Conservation (phyloP, 2,888 invertebrate genomes). For the Macaria liturata region DNA sequence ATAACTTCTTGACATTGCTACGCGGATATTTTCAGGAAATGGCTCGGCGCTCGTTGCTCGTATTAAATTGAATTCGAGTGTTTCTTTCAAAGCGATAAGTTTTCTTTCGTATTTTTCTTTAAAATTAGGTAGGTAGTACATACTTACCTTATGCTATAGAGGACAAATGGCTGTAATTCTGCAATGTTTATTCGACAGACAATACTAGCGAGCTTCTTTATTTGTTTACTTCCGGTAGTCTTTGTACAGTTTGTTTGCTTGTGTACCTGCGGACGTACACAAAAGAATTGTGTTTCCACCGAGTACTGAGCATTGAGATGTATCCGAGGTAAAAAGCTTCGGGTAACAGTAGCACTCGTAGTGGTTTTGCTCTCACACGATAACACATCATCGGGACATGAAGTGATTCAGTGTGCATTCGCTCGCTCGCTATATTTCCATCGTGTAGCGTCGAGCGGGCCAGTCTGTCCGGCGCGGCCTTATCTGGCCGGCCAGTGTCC, state of each 20-base stretch:
- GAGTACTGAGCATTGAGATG: slow-evolving; percentile 1
- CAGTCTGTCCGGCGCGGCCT: not conserved
- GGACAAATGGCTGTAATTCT: too few species aligned
- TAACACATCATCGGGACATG: not conserved
- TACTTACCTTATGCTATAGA: too few species aligned
- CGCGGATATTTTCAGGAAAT: slow-evolving; percentile 14
- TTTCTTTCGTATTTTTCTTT: too few species aligned
- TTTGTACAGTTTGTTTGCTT: slow-evolving; percentile 9
- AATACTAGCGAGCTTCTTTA: not conserved
- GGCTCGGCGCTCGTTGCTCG: slow-evolving; percentile 16
- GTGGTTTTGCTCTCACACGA: slow-evolving; percentile 1
- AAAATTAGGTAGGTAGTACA: too few species aligned
- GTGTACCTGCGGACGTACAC: slow-evolving; percentile 1
- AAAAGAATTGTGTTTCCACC: slow-evolving; percentile 5
- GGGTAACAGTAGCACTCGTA: not conserved
- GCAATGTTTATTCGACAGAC: too few species aligned
- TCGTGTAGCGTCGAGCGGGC: not conserved
- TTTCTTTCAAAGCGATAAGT: slow-evolving; percentile 1
- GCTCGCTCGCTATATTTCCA: not conserved
- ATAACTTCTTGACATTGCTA: slow-evolving; percentile 27
- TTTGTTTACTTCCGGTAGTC: slow-evolving; percentile 5
- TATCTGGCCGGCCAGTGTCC: slow-evolving; percentile 18
- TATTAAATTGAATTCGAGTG: slow-evolving; percentile 20
- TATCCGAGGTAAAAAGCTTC: slow-evolving; percentile 2
- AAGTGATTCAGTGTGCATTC: slow-evolving; percentile 2